Conservation (phyloP, 2,113 vertebrate genomes). For the Microtus ochrogaster region DNA sequence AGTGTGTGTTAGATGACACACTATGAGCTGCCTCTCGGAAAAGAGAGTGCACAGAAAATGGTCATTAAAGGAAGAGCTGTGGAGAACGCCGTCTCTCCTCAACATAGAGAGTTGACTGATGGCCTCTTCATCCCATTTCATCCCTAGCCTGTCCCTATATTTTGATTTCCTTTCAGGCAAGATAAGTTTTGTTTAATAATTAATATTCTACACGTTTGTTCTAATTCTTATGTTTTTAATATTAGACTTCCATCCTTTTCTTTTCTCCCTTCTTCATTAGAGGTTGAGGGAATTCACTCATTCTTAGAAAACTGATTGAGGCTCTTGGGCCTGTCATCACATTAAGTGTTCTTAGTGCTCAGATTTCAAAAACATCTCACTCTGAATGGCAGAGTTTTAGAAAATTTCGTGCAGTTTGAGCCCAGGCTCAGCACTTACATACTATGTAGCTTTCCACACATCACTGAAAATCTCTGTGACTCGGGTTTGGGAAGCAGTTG, state of each 20-base stretch:
- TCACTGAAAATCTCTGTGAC: neutral
- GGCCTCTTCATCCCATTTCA: neutral
- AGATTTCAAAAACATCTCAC: neutral
- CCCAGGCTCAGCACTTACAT: neutral
- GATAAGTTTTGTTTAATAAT: slow-evolving; percentile 34
- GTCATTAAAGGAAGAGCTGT: neutral
- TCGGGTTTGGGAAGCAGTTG: neutral
- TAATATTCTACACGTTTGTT: slow-evolving; percentile 17
- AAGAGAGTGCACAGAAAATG: neutral
- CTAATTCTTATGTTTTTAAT: neutral
- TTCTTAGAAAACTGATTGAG: neutral
- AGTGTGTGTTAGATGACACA: neutral
- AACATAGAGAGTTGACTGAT: neutral
- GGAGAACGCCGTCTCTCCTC: neutral
- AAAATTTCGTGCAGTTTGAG: neutral
- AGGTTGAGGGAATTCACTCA: neutral
- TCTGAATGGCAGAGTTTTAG: neutral
- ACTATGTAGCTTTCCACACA: neutral
- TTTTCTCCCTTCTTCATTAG: neutral
- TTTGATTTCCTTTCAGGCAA: slow-evolving; percentile 11
- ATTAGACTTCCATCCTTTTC: neutral
- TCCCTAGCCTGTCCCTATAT: neutral
- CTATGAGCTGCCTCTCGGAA: neutral
- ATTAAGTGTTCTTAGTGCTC: neutral
- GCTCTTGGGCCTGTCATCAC: neutral